phyloP scores from a whole-genome alignment of 2,888 invertebrate genomes.

The Reticulitermes lucifugus region DNA sequence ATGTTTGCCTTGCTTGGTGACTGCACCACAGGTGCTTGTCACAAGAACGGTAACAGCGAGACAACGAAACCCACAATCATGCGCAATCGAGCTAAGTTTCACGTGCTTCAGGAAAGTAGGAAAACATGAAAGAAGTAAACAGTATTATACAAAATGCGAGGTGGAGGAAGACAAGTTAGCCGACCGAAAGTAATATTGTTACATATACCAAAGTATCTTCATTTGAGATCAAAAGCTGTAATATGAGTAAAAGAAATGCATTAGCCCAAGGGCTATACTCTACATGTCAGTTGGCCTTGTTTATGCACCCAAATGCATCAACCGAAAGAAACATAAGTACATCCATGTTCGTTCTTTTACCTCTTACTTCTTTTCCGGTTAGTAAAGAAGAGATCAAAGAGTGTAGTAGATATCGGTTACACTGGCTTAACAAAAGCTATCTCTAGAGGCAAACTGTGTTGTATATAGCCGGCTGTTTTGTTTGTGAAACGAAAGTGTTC shows the following conservation, averaged over 20 bases:
- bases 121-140: conserved; percentile 2
- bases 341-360: not conserved
- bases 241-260: not conserved
- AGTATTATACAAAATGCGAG: not conserved
- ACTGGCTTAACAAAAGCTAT: conserved; percentile 7
- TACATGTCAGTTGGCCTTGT: not conserved
- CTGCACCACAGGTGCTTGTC: not conserved
- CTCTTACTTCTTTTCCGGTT: not conserved
- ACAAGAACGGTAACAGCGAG: not conserved
- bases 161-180: not conserved
- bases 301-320: not conserved
- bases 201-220: conserved; percentile 12
- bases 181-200: conserved; percentile 13
- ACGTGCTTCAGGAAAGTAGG: not conserved
- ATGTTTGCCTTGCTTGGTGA: not conserved
- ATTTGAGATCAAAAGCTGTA: conserved; percentile 3
- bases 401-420: not conserved
- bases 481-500: not conserved
- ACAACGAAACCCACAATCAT: conserved; percentile 6
- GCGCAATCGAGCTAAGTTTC: not conserved
- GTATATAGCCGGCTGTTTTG: not conserved
- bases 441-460: not conserved
- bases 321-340: not conserved
- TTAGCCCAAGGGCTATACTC: not conserved
- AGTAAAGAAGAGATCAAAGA: conserved; percentile 3